These are phyloP conservation scores for Prunella fulvescens DNA, from an alignment of 2,113 vertebrate species.

Conservation along the genomic window DNA sequence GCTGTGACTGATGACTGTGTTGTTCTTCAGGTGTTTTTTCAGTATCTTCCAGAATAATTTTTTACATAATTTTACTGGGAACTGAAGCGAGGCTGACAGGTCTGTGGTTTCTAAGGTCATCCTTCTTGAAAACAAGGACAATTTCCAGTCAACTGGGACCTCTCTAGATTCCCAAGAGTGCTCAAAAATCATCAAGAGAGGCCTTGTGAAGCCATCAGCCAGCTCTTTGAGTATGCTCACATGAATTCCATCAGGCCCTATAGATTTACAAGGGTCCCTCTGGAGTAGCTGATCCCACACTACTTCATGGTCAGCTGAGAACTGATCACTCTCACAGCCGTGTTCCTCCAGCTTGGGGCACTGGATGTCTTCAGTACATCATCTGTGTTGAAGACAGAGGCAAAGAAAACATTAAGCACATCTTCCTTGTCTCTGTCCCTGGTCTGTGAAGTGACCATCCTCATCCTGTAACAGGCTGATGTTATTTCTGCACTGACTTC, in stretches of 20 bases:
- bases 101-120: neutral
- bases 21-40: neutral
- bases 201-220: neutral
- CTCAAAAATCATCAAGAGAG: neutral
- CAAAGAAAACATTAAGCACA: neutral
- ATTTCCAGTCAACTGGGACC: neutral
- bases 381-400: neutral
- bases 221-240: neutral
- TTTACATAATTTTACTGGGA: neutral
- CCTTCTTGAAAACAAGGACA: neutral
- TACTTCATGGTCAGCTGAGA: neutral
- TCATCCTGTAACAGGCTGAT: neutral
- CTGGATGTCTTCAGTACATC: neutral
- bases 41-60: neutral
- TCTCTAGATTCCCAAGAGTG: neutral
- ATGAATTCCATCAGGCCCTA: neutral
- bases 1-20: neutral
- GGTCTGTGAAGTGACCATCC: neutral
- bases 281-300: neutral
- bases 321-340: neutral
- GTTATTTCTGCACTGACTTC: neutral
- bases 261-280: neutral
- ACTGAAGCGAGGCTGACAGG: neutral
- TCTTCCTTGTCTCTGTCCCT: neutral
- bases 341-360: neutral